Base-by-base conservation (phyloP, 2,113 vertebrate species). In the Sclerurus mexicanus region DNA sequence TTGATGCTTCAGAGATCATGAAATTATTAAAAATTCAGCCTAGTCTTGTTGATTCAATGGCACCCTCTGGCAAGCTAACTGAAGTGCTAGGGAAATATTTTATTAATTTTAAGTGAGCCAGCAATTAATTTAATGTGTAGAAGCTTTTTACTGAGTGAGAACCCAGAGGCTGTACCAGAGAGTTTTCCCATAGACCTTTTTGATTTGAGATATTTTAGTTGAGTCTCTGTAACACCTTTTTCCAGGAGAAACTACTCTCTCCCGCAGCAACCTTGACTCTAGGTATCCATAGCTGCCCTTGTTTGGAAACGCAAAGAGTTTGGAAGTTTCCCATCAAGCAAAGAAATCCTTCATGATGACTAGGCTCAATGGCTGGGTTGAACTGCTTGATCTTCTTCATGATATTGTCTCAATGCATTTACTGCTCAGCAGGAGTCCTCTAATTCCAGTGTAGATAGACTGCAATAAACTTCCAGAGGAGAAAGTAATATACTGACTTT, bases 401-500 rank as follows among this genome's bases (percentile, higher is more conserved):
- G 72, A 86, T 86, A 92, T 8, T 93, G 53, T 74, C 95, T 92
- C 84, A 72, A 79, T 71, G 75, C 81, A 87, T 96, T 96, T 94
- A 56, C 31, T 55, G 63, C 94, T 90, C 97, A 94, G 93, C 94
- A 66, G 91, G 95, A 96, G 80, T 74, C 47, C 58, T 92, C 84
- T 92, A 87, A 94, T 96, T 94, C 66, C 59, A 83, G 67, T 50
- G 40, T 49, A 88, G 88, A 95, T 71, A 87, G 90, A 81, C 72
- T 33, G 68, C 88, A 96, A 87, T 73, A 94, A 95, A 92, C 71
- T 93, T 95, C 59, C 74, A 95, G 91, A 95, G 78, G 72, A 95
- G 85, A 96, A 96, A 95, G 96, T 94, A 97, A 97, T 97, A 89
- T 89, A 95, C 78, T 85, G 93, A 95, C 94, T 97, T 97, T 94